Conservation (phyloP, 2,797 vertebrate genomes). For the Dallia pectoralis region DNA sequence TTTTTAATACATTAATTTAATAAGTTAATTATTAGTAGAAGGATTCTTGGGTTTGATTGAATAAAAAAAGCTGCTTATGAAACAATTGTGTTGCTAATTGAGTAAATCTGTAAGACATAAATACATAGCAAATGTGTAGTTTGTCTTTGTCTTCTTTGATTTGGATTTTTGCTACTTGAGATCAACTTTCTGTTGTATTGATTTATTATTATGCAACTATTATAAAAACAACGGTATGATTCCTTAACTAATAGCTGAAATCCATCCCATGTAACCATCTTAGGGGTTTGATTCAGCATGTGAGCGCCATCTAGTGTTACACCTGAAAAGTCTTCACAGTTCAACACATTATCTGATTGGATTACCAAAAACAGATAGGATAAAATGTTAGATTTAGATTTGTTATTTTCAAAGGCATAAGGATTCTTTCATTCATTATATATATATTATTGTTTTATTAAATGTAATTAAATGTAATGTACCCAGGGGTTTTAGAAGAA, state of each 20-base stretch:
- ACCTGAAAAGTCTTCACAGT: not conserved
- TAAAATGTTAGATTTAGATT: no score
- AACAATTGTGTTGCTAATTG: not conserved
- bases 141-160: conserved; percentile 20
- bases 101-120: not conserved
- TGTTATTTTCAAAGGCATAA: no score
- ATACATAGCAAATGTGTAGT: not conserved
- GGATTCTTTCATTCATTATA: no score
- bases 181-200: conserved; percentile 23
- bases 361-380: no score
- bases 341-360: not conserved
- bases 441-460: no score
- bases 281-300: conserved; percentile 5
- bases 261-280: not conserved
- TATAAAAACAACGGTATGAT: conserved; percentile 23
- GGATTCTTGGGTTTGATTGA: not conserved
- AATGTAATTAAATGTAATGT: no score
- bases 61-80: not conserved
- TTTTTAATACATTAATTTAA: no score
- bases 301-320: conserved; percentile 42
- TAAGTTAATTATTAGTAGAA: not conserved
- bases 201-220: conserved; percentile 25
- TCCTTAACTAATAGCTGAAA: conserved; percentile 16
- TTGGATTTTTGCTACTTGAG: conserved; percentile 8
- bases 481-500: no score